Evolutionary conservation across 2,888 invertebrate genomes (phyloP), one percentile per base, ranked within the genome.

Genomic region (Cosmorhoe ocellata): DNA sequence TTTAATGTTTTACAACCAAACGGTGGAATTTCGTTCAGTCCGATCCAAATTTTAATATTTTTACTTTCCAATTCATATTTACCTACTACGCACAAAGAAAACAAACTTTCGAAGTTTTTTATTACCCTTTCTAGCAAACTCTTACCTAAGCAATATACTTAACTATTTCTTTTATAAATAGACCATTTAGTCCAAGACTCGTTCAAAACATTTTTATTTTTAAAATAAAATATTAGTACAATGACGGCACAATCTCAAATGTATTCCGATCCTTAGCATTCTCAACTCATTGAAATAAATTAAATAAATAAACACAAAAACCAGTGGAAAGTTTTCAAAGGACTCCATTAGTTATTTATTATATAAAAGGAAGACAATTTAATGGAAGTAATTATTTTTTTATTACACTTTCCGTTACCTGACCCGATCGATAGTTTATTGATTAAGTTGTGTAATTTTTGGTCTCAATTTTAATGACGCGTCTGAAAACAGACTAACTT

Each of bases 341-440:
- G 47, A 57, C 55, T 24, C 14, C 18, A 18, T 4, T 18, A 18
- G 18, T 18, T 14, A 66, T 59, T 32, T 14, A 61, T 42, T 60
- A 59, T 60, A 59, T 55, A 51, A 51, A 56, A 57, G 70, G 70
- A 73, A 73, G 70, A 45, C 7, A 28, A 40, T 55, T 61, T 50
- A 41, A 49, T 58, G 69, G 68, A 70, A 66, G 62, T 62, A 3
- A 7, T 26, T 26, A 4, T 26, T n/a, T n/a, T n/a, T n/a, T n/a
- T n/a, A n/a, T n/a, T n/a, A n/a, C n/a, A n/a, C n/a, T n/a, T n/a
- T n/a, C n/a, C n/a, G n/a, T n/a, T n/a, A n/a, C n/a, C n/a, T n/a
- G n/a, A n/a, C n/a, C n/a, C 18, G 4, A 18, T 18, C 18, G 18
- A 18, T 18, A 4, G 18, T n/a, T n/a, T n/a, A 18, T 18, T 18